Conservation (phyloP, 2,113 vertebrate species). For the Pterocles orientalis region DNA sequence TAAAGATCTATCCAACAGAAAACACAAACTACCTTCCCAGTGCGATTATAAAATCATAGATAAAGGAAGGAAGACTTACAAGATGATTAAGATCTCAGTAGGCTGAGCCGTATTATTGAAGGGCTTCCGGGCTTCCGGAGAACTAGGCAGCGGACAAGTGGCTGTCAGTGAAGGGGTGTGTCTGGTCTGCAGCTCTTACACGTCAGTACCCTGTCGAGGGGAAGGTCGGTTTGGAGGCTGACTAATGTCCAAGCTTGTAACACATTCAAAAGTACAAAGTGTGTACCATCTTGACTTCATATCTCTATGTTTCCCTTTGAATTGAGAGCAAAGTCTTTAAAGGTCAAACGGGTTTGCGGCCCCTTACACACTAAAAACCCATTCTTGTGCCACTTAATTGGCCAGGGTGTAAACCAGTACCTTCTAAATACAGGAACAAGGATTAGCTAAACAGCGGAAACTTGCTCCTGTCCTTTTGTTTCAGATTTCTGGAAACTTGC, state of each 20-base stretch:
- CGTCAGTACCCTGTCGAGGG: accelerated
- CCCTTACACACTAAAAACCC: accelerated
- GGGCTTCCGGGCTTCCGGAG: not conserved
- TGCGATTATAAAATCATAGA: not conserved
- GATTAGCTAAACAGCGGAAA: not conserved
- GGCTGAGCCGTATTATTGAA: not conserved
- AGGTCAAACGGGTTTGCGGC: not conserved
- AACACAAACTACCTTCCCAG: not conserved
- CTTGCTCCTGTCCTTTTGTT: not conserved
- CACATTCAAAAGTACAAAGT: not conserved
- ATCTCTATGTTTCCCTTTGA: not conserved
- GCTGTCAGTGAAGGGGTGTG: not conserved
- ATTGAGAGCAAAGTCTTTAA: not conserved
- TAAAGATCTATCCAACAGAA: not conserved
- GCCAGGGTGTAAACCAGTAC: not conserved
- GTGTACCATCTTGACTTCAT: not conserved
- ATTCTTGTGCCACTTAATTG: not conserved
- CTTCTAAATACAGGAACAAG: not conserved
- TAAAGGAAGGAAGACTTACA: not conserved
- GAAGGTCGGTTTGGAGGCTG: not conserved
- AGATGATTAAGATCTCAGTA: not conserved
- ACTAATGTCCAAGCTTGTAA: not conserved
- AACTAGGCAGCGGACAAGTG: not conserved
- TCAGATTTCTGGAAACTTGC: not conserved
- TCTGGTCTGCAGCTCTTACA: not conserved